Base-by-base conservation (phyloP, 2,113 vertebrate genomes). In the Malurus cyaneus region DNA sequence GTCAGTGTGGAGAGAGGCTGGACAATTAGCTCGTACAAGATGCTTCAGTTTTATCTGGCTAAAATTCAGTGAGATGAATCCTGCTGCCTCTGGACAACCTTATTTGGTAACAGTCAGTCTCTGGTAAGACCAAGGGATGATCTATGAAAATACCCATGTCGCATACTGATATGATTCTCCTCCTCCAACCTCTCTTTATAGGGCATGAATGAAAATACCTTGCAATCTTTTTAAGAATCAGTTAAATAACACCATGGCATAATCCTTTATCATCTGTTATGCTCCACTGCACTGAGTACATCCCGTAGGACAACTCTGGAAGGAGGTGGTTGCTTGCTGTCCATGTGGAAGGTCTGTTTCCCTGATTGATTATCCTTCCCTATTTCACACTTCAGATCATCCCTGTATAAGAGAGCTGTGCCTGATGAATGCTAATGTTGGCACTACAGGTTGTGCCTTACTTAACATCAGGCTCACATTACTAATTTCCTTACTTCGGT, bases 221-320 rank as follows among this genome's bases (percentile, higher is more conserved):
- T 9, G 6, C 61, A 39, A 5, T 81, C 65, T 56, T 79, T 79
- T 92, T 42, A 39, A 53, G 88, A 67, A 67, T 62, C 53, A 42
- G 62, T 83, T 95, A 88, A 96, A 16, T 95, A 89, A 78, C 81
- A 94, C 60, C 47, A n/a, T 3, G 6, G 46, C 62, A 56, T 91
- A 95, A 88, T 91, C 66, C 46, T 95, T 87, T 91, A 73, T 95
- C 74, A 89, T 87, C 78, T 62, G 29, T 73, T 96, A 60, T 41
- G 85, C 92, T 94, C 56, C 8, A 24, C 50, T 88, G 81, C 67
- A 17, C 67, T 89, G 74, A 82, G 50, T 54, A 65, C 1, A 1
- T 97, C 92, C 87, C 93, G 64, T 49, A 83, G 93, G 94, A 93
- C 64, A 83, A 5, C 56, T 88, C 42, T 83, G 42, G 64, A 80